These are phyloP conservation scores for Amphipoea lucens DNA, from an alignment of 2,888 invertebrate genomes.

Conservation along the genomic window DNA sequence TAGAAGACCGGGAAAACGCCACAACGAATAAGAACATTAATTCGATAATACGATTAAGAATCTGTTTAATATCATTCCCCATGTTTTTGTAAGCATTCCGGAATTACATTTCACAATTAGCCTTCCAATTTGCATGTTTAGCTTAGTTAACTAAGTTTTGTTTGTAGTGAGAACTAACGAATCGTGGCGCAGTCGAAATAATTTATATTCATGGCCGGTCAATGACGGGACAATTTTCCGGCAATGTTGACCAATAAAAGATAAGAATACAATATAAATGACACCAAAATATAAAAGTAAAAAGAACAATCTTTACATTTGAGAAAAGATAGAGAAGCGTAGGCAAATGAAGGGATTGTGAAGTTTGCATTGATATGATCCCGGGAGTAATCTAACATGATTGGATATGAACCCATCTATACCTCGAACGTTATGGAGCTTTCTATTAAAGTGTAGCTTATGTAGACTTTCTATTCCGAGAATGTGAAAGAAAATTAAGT, in stretches of 20 bases:
- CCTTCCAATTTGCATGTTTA: slow-evolving; percentile 63
- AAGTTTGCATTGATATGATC: slow-evolving; percentile 40
- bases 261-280: not conserved
- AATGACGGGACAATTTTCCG: not conserved
- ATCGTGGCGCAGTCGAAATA: slow-evolving; percentile 19
- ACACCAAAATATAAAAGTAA: not conserved
- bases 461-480: not conserved
- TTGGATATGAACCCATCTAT: slow-evolving; percentile 17
- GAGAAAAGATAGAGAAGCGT: not conserved
- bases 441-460: slow-evolving; percentile 7
- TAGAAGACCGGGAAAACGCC: not conserved
- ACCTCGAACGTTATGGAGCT: slow-evolving; percentile 6
- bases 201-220: slow-evolving; percentile 24
- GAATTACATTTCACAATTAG: slow-evolving; percentile 59
- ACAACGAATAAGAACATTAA: slow-evolving; percentile 9
- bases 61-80: slow-evolving; percentile 35
- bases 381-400: slow-evolving; percentile 17
- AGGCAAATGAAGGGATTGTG: slow-evolving; percentile 14
- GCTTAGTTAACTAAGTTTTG: slow-evolving; percentile 50
- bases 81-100: slow-evolving; percentile 31
- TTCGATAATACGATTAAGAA: slow-evolving; percentile 22
- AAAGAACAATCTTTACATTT: not conserved
- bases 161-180: slow-evolving; percentile 49
- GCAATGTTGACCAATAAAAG: slow-evolving; percentile 5
- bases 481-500: not conserved